Evolutionary conservation across 2,888 invertebrate genomes (phyloP).

Genomic region (Biston stratarius): DNA sequence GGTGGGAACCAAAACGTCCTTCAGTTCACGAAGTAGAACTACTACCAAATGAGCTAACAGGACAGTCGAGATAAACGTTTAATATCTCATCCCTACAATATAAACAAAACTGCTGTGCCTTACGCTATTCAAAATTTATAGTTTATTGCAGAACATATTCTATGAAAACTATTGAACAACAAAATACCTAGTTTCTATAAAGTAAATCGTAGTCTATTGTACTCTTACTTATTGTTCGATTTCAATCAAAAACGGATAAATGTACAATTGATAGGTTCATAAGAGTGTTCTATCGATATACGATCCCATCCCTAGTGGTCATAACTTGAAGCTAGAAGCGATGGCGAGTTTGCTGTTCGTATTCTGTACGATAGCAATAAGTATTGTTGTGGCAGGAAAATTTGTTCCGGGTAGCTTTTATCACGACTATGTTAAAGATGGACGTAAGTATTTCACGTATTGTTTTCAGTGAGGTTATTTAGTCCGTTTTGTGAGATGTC

Average conservation of each 20-base stretch:
- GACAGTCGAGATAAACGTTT: background rate
- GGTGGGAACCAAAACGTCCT: no score
- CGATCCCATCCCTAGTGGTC: conserved; percentile 31
- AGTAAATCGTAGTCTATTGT: conserved; percentile 7
- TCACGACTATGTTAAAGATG: conserved; percentile 76
- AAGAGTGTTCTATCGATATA: conserved; percentile 11
- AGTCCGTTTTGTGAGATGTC: background rate
- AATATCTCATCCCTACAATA: background rate
- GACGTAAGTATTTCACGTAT: conserved; percentile 72
- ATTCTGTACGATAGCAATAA: conserved; percentile 29
- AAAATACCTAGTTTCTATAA: conserved; percentile 7
- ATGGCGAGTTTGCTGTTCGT: conserved; percentile 32
- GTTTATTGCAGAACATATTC: background rate
- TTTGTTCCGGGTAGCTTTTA: conserved; percentile 18
- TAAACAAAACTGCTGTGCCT: background rate
- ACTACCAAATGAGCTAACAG: no score
- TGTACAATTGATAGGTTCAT: conserved; percentile 1
- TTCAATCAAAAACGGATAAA: conserved; percentile 21
- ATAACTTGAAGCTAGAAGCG: conserved; percentile 29
- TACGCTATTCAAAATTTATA: background rate
- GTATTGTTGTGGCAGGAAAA: conserved; percentile 21
- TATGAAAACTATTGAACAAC: background rate
- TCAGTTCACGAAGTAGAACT: no score
- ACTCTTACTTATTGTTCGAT: conserved; percentile 8
- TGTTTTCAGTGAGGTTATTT: background rate